Evolutionary conservation across 2,113 vertebrate genomes (phyloP), one percentile per base, ranked within the genome.

Genomic region (Ammodytes dubius): DNA sequence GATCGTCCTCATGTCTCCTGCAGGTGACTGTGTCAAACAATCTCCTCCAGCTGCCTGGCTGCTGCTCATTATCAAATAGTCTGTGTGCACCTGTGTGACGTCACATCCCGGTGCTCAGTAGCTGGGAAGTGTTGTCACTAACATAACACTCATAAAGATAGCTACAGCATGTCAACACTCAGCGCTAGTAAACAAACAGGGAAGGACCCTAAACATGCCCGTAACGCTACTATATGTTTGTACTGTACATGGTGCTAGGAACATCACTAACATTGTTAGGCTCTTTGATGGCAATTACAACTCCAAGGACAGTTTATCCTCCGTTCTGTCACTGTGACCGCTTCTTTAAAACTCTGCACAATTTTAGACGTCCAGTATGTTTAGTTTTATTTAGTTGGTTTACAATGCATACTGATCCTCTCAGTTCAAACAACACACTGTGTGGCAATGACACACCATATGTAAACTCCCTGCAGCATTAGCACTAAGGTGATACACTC

Each of bases 401-500:
- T 39, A 7, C 60, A 15, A 19, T 52, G 9, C n/a, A 5, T 9
- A 27, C 45, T 50, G n/a, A 37, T 45, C 61, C 42, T 40, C 50
- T 58, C 12, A n/a, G 57, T 43, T 37, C 39, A 13, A 27, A 17
- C 42, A 58, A 35, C n/a, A 17, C 27, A 19, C 64, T 19, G 39
- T 1, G 3, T 6, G 42, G 73, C 52, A 50, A 12, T 19, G 67
- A 63, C 58, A 70, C 50, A 63, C n/a, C 43, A 9, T 27, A 49
- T 67, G 45, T 67, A 68, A 68, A 84, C 72, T 43, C 42, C 74
- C 72, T 65, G 45, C 19, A 54, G 60, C 53, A 61, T 83, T 77
- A 56, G 68, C 70, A 79, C 50, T 81, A 46, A 70, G 66, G 61
- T 81, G 75, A 81, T 81, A 35, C 53, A 74, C 70, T 85, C 67